Evolutionary conservation across 2,113 vertebrate genomes (phyloP), one percentile per base, ranked within the genome.

Genomic region (Pygoscelis adeliae): DNA sequence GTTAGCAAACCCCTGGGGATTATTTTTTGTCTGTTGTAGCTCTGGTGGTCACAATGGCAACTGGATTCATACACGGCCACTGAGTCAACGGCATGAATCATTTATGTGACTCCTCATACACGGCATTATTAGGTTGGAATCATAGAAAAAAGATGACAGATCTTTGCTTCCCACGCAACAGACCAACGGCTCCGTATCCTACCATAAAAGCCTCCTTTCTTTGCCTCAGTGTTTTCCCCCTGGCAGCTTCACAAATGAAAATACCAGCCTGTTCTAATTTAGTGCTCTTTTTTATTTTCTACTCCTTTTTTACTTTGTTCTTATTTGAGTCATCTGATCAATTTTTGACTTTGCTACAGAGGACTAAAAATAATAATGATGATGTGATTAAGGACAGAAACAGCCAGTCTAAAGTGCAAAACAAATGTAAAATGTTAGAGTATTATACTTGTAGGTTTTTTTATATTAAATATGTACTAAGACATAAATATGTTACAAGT

Each of bases 91-190:
- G 30, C 81, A 92, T 95, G 86, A 95, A 96, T 96, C 95, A 97
- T 97, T 97, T 95, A 96, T 88, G 93, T 74, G 90, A 93, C 90
- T 96, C 71, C 80, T 90, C 83, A 87, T 52, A 95, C 83, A 89
- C 27, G 78, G 83, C 84, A 70, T 93, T 97, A 94, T 96, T 96
- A 96, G 79, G 77, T 61, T 87, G 67, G 81, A 96, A 96, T 94
- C 91, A 88, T 0, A 92, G 85, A 79, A 91, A 69, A 90, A 87
- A 29, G 66, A 87, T 81, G 70, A 88, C 80, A 67, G 46, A 70
- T 80, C 93, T 77, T 70, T 46, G 74, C 91, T 81, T 95, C 76
- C 89, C 66, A 85, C 1, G 2, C 44, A 25, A 83, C 62, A 89
- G 62, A 81, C 58, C 63, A 84, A 76, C 16, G 8, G 74, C 74